Base-by-base conservation (phyloP, 2,888 invertebrate species). In the Synanthedon tipuliformis region DNA sequence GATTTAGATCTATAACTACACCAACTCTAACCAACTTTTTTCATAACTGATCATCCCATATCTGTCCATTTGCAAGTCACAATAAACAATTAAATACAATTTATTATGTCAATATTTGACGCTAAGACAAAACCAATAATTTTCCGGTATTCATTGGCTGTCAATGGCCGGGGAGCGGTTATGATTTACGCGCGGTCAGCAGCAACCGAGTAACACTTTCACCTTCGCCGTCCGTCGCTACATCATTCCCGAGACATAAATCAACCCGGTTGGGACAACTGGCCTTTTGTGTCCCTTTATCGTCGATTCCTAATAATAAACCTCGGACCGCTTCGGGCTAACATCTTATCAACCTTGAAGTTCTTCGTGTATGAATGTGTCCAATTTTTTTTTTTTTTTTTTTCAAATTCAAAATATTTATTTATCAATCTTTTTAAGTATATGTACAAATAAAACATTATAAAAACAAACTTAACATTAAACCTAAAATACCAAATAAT, bases 101-200 rank as follows among this genome's bases (percentile, higher is more conserved):
- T 45, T 45, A 45, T 13, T 45, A 4, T 45, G 15, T 13, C 45
- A 45, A 15, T 45, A 45, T n/a, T 13, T 15, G 15, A 45, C 45
- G 15, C 45, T 45, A 45, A 15, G 55, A 59, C 54, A 67, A 71
- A 71, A 59, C 66, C 64, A 70, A 74, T 72, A 72, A 73, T 75
- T 72, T 62, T 62, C 64, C 62, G 63, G 66, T 67, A 78, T 83
- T 83, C 79, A 81, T 74, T 65, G 68, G 73, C 78, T 86, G 86
- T 86, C 86, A 85, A 85, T 83, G 82, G 79, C 76, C 64, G 64
- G 62, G 64, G 62, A 48, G 50, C 65, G 60, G 65, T 64, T 78
- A 78, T 84, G 81, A 84, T 84, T 82, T 82, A 84, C 80, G 77
- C 65, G 65, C 63, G 56, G 60, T 56, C 61, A 57, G 48, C 50